These are phyloP conservation scores for Salpingus planirostris DNA, from an alignment of 2,888 invertebrate species.

Conservation along the genomic window DNA sequence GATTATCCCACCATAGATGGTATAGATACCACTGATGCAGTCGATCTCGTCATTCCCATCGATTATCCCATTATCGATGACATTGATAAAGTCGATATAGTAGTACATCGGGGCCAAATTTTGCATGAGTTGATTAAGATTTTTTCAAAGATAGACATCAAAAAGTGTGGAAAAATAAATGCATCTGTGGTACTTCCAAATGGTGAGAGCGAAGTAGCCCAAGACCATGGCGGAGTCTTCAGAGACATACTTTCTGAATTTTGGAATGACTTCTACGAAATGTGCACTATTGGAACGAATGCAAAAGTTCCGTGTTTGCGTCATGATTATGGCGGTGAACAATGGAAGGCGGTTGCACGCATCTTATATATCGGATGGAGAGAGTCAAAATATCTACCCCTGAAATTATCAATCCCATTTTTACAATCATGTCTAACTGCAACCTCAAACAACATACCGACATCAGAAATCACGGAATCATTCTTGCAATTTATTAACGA, in stretches of 20 bases:
- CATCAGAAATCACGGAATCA: neutral
- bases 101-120: neutral
- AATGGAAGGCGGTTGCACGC: neutral
- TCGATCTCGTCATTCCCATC: too few species aligned
- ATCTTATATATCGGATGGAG: neutral
- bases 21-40: too few species aligned
- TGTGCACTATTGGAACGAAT: neutral
- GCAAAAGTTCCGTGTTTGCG: neutral
- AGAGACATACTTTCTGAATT: neutral
- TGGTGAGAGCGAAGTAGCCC: neutral
- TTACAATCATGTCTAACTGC: neutral
- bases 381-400: neutral
- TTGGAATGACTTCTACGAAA: neutral
- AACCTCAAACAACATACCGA: neutral
- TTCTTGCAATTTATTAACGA: neutral
- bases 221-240: neutral
- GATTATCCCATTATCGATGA: too few species aligned
- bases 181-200: neutral
- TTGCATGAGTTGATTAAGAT: neutral
- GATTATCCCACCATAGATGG: too few species aligned
- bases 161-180: neutral
- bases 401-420: neutral
- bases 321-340: neutral
- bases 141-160: neutral
- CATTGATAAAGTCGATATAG: neutral